A percentile compares a stretch with the other conserved stretches of the same genome.
Conservation (phyloP, 2,888 invertebrate species). For the Oeneis ivallda region DNA sequence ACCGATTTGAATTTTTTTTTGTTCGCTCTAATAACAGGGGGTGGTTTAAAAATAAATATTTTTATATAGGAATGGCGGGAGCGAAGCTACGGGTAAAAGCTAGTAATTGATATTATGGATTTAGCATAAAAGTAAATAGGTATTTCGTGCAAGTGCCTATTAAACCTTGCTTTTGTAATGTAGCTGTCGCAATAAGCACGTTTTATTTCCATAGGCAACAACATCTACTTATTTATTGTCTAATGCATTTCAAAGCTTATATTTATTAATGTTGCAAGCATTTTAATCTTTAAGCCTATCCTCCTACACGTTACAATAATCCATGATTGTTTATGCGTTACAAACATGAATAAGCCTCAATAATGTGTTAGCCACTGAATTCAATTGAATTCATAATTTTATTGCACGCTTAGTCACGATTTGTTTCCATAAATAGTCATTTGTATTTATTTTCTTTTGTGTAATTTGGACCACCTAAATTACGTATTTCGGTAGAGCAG, state of each 20-base stretch:
- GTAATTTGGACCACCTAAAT: constrained; percentile 39
- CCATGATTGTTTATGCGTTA: constrained; percentile 47
- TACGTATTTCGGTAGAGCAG: constrained; percentile 56
- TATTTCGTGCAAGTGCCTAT: too few relatives aligned
- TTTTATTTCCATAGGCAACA: constrained; percentile 21
- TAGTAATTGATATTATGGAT: too few relatives aligned
- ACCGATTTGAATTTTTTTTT: too few relatives aligned
- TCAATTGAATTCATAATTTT: constrained; percentile 61
- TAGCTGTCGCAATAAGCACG: constrained; percentile 7
- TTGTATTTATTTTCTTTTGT: constrained; percentile 41
- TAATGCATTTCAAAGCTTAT: constrained; percentile 33
- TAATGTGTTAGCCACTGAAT: constrained; percentile 62
- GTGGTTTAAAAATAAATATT: too few relatives aligned
- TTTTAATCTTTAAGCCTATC: constrained; percentile 38
- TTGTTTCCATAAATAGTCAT: constrained; percentile 57
- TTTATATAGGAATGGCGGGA: too few relatives aligned
- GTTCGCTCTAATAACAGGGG: too few relatives aligned
- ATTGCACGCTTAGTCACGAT: constrained; percentile 66
- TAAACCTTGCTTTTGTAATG: neutral
- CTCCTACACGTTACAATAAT: constrained; percentile 43
- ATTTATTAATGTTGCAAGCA: constrained; percentile 34
- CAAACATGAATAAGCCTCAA: constrained; percentile 58
- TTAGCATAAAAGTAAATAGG: too few relatives aligned
- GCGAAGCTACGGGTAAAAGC: too few relatives aligned
- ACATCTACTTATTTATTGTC: constrained; percentile 23